phyloP scores from a whole-genome alignment of 2,113 vertebrate species.

The Sus scrofa region DNA sequence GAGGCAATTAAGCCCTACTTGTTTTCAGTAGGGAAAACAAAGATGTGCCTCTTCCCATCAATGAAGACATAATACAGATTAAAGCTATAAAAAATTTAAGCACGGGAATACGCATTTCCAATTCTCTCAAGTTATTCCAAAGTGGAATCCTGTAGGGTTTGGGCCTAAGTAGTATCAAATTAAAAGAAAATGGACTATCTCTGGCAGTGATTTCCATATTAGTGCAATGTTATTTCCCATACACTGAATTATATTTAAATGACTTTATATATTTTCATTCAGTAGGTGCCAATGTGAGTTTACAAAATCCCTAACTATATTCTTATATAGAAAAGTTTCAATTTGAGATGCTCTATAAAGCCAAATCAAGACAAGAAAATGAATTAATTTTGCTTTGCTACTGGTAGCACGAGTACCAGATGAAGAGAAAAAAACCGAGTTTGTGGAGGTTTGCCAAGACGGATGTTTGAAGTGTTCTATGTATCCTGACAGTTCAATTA shows the following conservation, averaged over 20 bases:
- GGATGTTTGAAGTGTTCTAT: background rate
- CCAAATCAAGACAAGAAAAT: conserved; percentile 66
- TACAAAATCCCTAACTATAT: conserved; percentile 76
- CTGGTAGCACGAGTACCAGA: background rate
- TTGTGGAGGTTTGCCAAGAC: conserved; percentile 36
- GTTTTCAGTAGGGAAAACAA: conserved; percentile 62
- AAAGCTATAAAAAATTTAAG: conserved; percentile 78
- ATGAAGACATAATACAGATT: conserved; percentile 70
- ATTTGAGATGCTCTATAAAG: conserved; percentile 65
- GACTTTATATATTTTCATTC: conserved; percentile 75
- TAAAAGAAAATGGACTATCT: conserved; percentile 63
- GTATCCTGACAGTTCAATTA: background rate
- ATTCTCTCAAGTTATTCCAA: conserved; percentile 58
- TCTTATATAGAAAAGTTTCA: conserved; percentile 71
- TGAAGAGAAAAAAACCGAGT: conserved; percentile 32
- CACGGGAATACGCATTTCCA: conserved; percentile 57
- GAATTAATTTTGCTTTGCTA: background rate
- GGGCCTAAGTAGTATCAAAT: conserved; percentile 67
- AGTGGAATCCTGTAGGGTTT: conserved; percentile 31
- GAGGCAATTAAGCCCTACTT: conserved; percentile 61
- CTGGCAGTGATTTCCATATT: conserved; percentile 84
- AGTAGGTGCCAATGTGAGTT: conserved; percentile 69
- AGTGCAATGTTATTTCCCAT: conserved; percentile 82
- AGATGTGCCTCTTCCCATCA: conserved; percentile 70
- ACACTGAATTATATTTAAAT: conserved; percentile 66